Conservation (phyloP, 2,113 vertebrate species). For the Ptilorrhoa leucosticta region DNA sequence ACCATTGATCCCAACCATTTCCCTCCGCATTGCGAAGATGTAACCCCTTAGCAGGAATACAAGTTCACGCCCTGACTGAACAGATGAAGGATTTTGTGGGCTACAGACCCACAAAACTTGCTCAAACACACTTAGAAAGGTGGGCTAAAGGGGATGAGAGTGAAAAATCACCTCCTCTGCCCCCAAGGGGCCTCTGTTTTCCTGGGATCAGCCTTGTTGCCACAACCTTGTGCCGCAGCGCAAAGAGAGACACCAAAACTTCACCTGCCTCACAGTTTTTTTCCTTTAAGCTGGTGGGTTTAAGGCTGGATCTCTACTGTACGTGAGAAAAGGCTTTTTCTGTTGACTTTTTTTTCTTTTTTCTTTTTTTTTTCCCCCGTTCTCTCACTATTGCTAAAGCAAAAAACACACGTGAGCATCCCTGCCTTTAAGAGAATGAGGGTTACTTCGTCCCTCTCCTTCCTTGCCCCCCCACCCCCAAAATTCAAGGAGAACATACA, state of each 20-base stretch:
- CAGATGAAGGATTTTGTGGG: rapidly evolving
- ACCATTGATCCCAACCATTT: neutral
- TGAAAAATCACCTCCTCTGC: neutral
- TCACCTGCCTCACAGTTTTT: neutral
- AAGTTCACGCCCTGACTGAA: neutral
- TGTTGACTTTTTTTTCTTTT: rapidly evolving
- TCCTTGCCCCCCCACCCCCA: neutral
- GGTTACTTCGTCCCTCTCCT: neutral
- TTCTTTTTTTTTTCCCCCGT: too few species aligned
- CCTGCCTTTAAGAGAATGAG: neutral
- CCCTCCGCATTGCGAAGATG: rapidly evolving
- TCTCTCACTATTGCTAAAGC: neutral
- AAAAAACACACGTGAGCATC: rapidly evolving
- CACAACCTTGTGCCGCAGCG: rapidly evolving
- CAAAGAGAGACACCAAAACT: neutral
- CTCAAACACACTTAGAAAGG: neutral
- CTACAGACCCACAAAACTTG: neutral
- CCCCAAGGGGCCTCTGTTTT: neutral
- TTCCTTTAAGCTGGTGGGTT: neutral
- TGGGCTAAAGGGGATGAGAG: neutral
- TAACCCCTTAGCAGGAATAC: neutral
- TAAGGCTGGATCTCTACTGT: neutral
- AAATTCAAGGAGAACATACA: slow-evolving; percentile 72
- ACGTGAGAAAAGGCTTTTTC: rapidly evolving
- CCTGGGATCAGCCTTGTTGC: neutral